Evolutionary conservation across 2,797 vertebrate genomes (phyloP), one percentile per base, ranked within the genome.

Genomic region (Hapalemur alaotrensis): DNA sequence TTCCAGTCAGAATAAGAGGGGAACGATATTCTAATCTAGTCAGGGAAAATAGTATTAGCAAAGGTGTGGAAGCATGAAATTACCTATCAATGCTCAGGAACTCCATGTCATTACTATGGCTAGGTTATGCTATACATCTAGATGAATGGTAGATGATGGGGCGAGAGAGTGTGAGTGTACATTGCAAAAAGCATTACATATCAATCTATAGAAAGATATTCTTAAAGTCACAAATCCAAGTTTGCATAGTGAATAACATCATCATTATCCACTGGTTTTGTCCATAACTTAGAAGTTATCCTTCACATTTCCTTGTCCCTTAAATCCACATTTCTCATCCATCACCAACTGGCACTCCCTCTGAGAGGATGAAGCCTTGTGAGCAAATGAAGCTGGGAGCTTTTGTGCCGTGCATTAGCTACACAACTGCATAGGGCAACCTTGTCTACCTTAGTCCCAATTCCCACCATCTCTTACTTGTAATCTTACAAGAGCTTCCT

Each of bases 31-130:
- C 86, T 72, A 41, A 72, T 78, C 63, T 87, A 87, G 46, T 38
- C 61, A 91, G n/a, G 17, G 69, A 70, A 96, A 93, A 95, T 13
- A 89, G 72, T 17, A 30, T 84, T 69, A 75, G 28, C 38, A 93
- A 90, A 83, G 10, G 28, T 22, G 59, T 35, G 18, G 38, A 82
- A 65, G 18, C 65, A 80, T 85, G 61, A 78, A 93, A 84, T 46
- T 75, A 81, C 3, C 23, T 85, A 85, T 72, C 72, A 80, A 5
- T 91, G 80, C 22, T 89, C 83, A 85, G 80, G 30, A 50, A 41
- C 7, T 30, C 30, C 6, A 5, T 75, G 30, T 89, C 28, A 91
- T 91, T 78, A 81, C 38, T n/a, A 57, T 85, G 52, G n/a, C 15
- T 52, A 86, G 69, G 35, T 23, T 43, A 35, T 43, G 7, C 46